These are phyloP conservation scores for Chloebia gouldiae DNA, from an alignment of 2,113 vertebrate genomes.

Conservation along the genomic window DNA sequence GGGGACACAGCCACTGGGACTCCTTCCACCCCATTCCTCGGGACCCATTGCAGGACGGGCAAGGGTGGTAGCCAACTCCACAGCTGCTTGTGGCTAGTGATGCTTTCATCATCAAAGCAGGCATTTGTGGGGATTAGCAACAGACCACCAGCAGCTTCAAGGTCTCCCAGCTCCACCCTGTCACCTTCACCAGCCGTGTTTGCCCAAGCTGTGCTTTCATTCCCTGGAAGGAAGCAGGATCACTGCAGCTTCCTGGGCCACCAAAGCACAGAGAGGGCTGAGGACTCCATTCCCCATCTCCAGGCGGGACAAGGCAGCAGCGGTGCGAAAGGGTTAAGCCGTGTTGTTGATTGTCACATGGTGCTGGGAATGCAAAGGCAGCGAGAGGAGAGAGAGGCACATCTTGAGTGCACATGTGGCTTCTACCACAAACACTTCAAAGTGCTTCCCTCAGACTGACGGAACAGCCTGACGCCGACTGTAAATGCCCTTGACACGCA, in stretches of 20 bases:
- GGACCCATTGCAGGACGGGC: not conserved
- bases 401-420: slow-evolving; percentile 99
- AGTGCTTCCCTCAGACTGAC: slow-evolving; percentile 93
- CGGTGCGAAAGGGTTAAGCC: slow-evolving; percentile 78
- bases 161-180: not conserved
- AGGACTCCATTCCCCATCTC: not conserved
- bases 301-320: rapidly evolving
- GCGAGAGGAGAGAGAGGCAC: slow-evolving; percentile 71
- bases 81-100: not conserved
- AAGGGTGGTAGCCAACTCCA: rapidly evolving
- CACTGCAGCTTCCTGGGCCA: not conserved
- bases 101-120: not conserved
- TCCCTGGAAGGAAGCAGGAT: not conserved
- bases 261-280: rapidly evolving
- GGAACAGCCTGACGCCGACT: slow-evolving; percentile 95
- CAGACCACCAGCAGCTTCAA: not conserved
- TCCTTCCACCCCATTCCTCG: not conserved
- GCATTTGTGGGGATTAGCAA: not conserved
- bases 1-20: not conserved
- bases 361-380: slow-evolving; percentile 81
- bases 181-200: rapidly evolving
- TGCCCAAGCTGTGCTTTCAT: not conserved
- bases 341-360: slow-evolving; percentile 94
- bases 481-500: slow-evolving; percentile 95
- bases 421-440: slow-evolving; percentile 95